Conservation (phyloP, 1,140 invertebrate genomes). For the Heliconius hermathena region DNA sequence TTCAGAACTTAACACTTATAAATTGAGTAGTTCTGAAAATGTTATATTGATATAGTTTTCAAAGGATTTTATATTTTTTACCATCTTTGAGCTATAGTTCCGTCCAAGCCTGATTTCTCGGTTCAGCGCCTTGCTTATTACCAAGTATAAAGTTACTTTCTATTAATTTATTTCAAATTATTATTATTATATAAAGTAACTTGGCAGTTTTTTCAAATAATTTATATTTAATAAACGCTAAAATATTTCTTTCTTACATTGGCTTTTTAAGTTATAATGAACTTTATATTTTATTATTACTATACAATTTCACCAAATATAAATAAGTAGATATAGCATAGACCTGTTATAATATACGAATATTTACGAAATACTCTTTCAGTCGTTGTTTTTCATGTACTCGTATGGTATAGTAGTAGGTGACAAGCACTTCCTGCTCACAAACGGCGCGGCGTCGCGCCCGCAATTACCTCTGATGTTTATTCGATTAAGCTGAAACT, state of each 20-base stretch:
- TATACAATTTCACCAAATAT: too few species aligned
- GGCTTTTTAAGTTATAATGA: too few species aligned
- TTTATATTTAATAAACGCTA: too few species aligned
- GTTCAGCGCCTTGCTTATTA: neutral
- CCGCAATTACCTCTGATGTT: constrained; percentile 12
- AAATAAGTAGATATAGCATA: too few species aligned
- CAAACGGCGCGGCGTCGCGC: neutral
- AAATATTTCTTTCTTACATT: too few species aligned
- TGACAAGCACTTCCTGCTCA: constrained; percentile 3
- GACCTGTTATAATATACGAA: neutral
- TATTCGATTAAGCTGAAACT: constrained; percentile 12
- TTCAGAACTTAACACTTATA: neutral
- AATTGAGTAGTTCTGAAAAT: neutral
- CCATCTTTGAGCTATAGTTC: neutral
- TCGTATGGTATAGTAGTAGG: neutral
- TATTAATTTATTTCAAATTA: too few species aligned
- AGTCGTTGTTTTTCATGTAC: neutral
- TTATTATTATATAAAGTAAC: too few species aligned
- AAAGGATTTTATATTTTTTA: neutral
- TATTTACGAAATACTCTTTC: neutral
- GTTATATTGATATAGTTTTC: neutral
- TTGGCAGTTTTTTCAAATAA: too few species aligned
- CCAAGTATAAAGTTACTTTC: neutral
- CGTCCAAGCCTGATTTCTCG: neutral
- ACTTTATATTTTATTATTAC: too few species aligned